Evolutionary conservation across 2,888 invertebrate species (phyloP).

Genomic region (Phaonia tiefii): DNA sequence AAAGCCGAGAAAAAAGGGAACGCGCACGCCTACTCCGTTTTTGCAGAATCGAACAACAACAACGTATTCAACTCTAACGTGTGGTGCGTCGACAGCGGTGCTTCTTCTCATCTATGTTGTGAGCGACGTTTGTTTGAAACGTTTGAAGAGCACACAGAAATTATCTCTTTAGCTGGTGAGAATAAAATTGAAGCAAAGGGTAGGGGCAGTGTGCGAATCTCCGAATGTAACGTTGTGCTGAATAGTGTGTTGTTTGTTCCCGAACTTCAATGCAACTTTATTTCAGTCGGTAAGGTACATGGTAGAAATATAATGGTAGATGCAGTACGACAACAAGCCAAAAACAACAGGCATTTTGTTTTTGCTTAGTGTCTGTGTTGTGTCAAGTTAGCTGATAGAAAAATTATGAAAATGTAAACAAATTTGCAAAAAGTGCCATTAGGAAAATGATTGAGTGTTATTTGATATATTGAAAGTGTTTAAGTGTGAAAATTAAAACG

Average conservation of each 20-base stretch:
- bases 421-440: too few species aligned
- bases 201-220: constrained; percentile 30
- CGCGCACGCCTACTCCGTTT: constrained; percentile 35
- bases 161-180: constrained; percentile 36
- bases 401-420: too few species aligned
- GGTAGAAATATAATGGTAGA: too few species aligned
- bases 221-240: constrained; percentile 24
- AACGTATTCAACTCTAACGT: constrained; percentile 4
- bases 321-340: too few species aligned
- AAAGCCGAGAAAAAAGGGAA: constrained; percentile 27
- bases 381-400: too few species aligned
- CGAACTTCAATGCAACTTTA: constrained; percentile 46
- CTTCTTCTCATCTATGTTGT: constrained; percentile 53
- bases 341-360: too few species aligned
- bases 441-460: too few species aligned
- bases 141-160: constrained; percentile 17
- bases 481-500: too few species aligned
- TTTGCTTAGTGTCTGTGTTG: too few species aligned
- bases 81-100: constrained; percentile 50
- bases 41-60: constrained; percentile 13
- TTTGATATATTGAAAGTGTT: too few species aligned
- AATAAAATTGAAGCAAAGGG: constrained; percentile 44
- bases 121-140: constrained; percentile 31
- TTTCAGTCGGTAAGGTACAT: constrained; percentile 47
- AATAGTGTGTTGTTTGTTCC: constrained; percentile 51